A percentile compares a stretch with the other conserved stretches of the same genome.
phyloP scores from a whole-genome alignment of 2,797 vertebrate species.

The Esox masquinongy region DNA sequence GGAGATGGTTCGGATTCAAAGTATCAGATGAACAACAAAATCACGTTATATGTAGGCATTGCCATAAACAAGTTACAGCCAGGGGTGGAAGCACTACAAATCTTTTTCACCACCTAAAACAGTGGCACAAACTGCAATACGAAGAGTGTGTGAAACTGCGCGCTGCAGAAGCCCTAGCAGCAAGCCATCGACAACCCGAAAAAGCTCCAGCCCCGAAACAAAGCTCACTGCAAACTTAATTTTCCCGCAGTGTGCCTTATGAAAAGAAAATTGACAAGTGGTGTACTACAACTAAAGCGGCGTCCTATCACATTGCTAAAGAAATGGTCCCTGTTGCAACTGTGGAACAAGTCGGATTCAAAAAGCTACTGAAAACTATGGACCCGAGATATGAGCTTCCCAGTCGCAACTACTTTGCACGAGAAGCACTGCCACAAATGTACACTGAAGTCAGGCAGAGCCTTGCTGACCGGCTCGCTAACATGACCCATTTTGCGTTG shows the following conservation, averaged over 20 bases:
- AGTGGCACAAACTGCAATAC: too few species aligned
- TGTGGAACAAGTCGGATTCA: constrained; percentile 34
- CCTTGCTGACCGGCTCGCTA: too few species aligned
- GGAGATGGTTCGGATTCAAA: too few species aligned
- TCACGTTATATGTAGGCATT: not conserved
- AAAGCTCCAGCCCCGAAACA: constrained; percentile 2
- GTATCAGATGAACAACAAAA: not conserved
- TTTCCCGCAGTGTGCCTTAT: not conserved
- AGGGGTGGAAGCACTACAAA: too few species aligned
- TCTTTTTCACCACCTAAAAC: too few species aligned
- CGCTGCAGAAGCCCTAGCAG: not conserved
- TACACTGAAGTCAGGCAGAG: too few species aligned
- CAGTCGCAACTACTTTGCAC: too few species aligned
- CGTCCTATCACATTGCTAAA: not conserved
- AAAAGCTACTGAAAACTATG: constrained; percentile 31
- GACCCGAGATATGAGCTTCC: constrained; percentile 32
- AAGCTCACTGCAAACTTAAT: not conserved
- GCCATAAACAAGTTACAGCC: not conserved
- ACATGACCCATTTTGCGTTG: too few species aligned
- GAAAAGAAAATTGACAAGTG: too few species aligned
- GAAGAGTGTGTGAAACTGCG: not conserved
- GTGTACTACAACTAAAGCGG: not conserved
- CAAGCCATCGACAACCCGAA: not conserved
- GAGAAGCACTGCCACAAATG: too few species aligned
- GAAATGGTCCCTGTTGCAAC: constrained; percentile 24